These are phyloP conservation scores for Polietes domitor DNA, from an alignment of 2,888 invertebrate genomes.

Conservation along the genomic window DNA sequence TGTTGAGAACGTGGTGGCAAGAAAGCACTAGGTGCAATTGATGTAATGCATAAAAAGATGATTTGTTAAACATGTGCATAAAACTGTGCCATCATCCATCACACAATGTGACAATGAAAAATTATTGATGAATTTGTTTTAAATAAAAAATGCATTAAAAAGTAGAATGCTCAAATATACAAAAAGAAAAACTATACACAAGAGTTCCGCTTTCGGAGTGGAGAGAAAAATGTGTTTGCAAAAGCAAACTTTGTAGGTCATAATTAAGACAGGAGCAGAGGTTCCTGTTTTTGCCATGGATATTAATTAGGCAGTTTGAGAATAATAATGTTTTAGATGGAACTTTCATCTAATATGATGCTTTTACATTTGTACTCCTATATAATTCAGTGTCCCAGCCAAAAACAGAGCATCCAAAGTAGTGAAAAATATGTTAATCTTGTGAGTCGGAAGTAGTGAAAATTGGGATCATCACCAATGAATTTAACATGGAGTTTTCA, in stretches of 20 bases:
- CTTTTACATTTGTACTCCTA: too few species aligned
- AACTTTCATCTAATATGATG: too few species aligned
- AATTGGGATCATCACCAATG: too few species aligned
- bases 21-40: slow-evolving; percentile 49
- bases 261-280: background rate
- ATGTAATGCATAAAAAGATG: slow-evolving; percentile 60
- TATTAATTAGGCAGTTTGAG: too few species aligned
- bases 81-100: slow-evolving; percentile 62
- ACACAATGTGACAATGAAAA: slow-evolving; percentile 70
- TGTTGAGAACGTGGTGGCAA: slow-evolving; percentile 12
- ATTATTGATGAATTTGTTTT: slow-evolving; percentile 68
- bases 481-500: too few species aligned
- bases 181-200: background rate
- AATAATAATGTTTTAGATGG: too few species aligned
- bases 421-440: too few species aligned
- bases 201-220: background rate
- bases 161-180: background rate
- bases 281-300: too few species aligned
- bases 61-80: slow-evolving; percentile 69
- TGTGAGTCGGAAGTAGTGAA: too few species aligned
- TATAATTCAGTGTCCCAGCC: too few species aligned
- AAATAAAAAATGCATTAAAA: slow-evolving; percentile 45
- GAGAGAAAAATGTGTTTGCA: background rate
- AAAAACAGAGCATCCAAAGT: too few species aligned
- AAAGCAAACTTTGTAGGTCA: background rate